phyloP scores from a whole-genome alignment of 2,888 invertebrate genomes.

The Cataglyphis albicans region DNA sequence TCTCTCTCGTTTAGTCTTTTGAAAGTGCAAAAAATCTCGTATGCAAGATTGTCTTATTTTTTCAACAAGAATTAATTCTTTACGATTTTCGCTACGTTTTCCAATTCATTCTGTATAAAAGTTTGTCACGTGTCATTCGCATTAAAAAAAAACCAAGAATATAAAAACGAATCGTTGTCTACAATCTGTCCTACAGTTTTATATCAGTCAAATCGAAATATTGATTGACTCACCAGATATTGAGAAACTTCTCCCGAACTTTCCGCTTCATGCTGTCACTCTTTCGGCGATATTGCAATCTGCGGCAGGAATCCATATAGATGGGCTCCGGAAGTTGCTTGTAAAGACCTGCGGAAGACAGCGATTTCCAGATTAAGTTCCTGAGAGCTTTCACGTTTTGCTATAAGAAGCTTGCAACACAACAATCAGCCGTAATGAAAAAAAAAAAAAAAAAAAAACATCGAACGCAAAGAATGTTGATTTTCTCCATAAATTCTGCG shows the following conservation, averaged over 20 bases:
- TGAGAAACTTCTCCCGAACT: constrained; percentile 88
- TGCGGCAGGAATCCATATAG: constrained; percentile 87
- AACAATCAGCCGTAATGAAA: neutral
- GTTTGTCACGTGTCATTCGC: neutral
- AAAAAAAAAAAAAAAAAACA: neutral
- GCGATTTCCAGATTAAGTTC: constrained; percentile 55
- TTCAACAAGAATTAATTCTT: neutral
- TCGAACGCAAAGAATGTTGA: neutral
- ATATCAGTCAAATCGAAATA: neutral
- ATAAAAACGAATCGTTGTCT: neutral
- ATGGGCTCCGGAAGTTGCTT: constrained; percentile 89
- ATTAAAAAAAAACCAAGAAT: neutral
- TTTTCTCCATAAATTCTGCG: neutral
- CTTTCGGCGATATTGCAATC: constrained; percentile 88
- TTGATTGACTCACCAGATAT: constrained; percentile 87
- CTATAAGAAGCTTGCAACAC: neutral
- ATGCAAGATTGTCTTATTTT: neutral
- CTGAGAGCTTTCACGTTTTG: constrained; percentile 49
- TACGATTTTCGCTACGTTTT: neutral
- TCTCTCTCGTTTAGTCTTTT: too few relatives aligned
- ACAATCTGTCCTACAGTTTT: neutral
- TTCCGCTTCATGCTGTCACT: constrained; percentile 88
- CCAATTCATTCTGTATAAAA: neutral
- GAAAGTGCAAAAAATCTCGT: neutral
- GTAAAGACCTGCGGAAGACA: constrained; percentile 87